Percentiles rank a stretch among this genome's conserved stretches.
Evolutionary conservation across 2,888 invertebrate species (phyloP).

Genomic region (Nemotelus nigrinus): DNA sequence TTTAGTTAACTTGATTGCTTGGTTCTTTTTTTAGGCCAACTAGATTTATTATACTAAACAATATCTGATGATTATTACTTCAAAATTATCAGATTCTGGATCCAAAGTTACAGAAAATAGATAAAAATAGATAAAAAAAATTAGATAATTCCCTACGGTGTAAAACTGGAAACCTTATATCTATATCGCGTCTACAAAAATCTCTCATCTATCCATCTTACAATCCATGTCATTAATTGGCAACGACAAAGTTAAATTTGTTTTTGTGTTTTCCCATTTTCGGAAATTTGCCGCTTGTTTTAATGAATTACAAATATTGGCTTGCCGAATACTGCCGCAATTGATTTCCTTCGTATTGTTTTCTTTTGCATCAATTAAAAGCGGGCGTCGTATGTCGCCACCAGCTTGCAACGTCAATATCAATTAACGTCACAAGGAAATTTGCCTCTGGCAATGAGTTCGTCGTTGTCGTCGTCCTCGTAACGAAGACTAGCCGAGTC

Average conservation of each 20-base stretch:
- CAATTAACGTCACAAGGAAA: background rate
- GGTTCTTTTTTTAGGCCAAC: too few species aligned
- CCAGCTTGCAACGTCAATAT: background rate
- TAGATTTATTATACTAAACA: too few species aligned
- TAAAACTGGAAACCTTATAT: too few species aligned
- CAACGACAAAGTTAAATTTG: background rate
- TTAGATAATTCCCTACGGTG: too few species aligned
- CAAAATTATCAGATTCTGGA: too few species aligned
- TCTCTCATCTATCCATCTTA: background rate
- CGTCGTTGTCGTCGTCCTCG: too few species aligned
- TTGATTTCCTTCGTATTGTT: background rate
- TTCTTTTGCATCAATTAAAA: slow-evolving; percentile 1
- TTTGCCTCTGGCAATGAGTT: background rate
- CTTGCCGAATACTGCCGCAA: background rate
- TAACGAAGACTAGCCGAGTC: too few species aligned
- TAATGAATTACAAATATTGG: slow-evolving; percentile 7
- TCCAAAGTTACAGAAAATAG: too few species aligned
- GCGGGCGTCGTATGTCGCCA: background rate
- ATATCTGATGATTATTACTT: too few species aligned
- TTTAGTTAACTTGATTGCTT: too few species aligned
- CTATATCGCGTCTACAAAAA: background rate
- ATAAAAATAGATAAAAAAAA: too few species aligned
- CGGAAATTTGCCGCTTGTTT: background rate
- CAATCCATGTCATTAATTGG: background rate
- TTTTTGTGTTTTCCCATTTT: background rate